Evolutionary conservation across 2,888 invertebrate genomes (phyloP), one percentile per base, ranked within the genome.

Genomic region (Neuroscelio doddi): DNA sequence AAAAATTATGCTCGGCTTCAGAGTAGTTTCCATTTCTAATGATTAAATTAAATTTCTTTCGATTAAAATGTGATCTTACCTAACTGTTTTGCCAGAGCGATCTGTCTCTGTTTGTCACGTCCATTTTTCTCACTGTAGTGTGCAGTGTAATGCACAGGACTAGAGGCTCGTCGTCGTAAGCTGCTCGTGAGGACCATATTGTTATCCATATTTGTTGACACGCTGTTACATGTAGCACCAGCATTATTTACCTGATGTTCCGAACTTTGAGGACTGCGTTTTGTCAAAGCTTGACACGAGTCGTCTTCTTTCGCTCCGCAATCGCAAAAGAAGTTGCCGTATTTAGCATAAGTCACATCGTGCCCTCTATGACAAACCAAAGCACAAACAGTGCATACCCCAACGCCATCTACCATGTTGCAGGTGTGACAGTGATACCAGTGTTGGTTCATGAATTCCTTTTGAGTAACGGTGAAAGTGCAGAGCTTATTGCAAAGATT

Each of bases 391-490:
- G 97, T 95, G 84, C 99, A 99, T 21, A 98, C 98, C 0, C 99
- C 99, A 1, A 97, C 97, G 4, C 97, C 95, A 83, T 98, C 98
- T 57, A 97, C 92, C 98, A 99, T 98, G 83, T 94, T 93, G 85
- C 98, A 98, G 0, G 98, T 97, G 86, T 98, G 98, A 82, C 98
- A 99, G 85, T 99, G 98, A 86, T 98, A 99, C 97, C 97, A 95
- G 82, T 96, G 96, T 80, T 94, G 98, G 86, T 96, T 97, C 94
- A 97, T 97, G 83, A 97, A 98, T 85, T 98, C 98, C 79, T 96
- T 96, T 82, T 97, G 96, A 0, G 98, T 98, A 51, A 97, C 91
- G 3, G 97, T 97, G 86, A 96, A 98, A 0, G 98, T 98, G 85
- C 98, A 98, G 9, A 98, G 87, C 83, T 97, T 95, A 83, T 92